Evolutionary conservation across 2,888 invertebrate species (phyloP), one percentile per base, ranked within the genome.

Genomic region (Dermolepida albohirtum): DNA sequence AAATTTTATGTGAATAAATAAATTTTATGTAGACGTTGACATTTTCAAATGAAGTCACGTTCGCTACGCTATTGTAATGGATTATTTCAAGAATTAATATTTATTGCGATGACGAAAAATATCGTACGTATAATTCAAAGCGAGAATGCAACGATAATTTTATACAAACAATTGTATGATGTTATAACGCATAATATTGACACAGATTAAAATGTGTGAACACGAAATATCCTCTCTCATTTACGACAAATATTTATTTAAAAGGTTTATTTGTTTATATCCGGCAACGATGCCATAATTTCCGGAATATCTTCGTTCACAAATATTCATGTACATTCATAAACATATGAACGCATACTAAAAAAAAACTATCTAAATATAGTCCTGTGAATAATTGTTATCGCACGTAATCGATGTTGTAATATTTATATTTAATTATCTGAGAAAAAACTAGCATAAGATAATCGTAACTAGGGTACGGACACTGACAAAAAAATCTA

Each of bases 1-100:
- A 34, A 34, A 10, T 34, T 10, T 34, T 10, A 34, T 34, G 8
- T 75, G 74, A 74, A 76, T 74, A 22, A 12, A 59, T 59, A 59
- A 59, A 47, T 59, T 47, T 59, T 59, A 59, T 59, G 47, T 34
- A 59, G 34, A 59, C 47, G 47, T 34, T 59, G 59, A 59, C 59
- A 59, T 59, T 59, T 59, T 59, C 59, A 44, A 47, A 59, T 47
- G 47, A 12, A 29, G 59, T 47, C 59, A 59, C 47, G 59, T 44
- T 47, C 34, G 47, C n/a, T 27, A 34, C 16, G 16, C 29, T 8
- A 59, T 47, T 59, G 34, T 57, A 57, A 43, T 59, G 47, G 43
- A 57, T 27, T 57, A 57, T 43, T 29, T 47, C 59, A 44, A n/a
- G 8, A 59, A 47, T 14, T 59, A 59, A 59, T 59, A 47, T 47